These are phyloP conservation scores for Endomychus coccineus DNA, from an alignment of 2,888 invertebrate genomes.

Conservation along the genomic window DNA sequence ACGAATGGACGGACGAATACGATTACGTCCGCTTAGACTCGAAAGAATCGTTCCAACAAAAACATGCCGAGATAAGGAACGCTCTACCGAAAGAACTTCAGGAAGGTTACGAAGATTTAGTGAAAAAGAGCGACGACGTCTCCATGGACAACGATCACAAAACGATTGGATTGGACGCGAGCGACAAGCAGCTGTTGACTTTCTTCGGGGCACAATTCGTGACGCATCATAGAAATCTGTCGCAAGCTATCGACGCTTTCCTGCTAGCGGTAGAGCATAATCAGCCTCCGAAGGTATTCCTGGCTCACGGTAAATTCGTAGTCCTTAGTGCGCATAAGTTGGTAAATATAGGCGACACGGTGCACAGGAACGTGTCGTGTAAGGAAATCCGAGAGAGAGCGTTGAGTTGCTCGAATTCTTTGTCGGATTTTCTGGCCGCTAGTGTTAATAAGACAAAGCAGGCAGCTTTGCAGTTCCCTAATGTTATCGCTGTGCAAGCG, in stretches of 20 bases:
- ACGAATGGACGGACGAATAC: constrained; percentile 74
- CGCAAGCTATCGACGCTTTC: constrained; percentile 88
- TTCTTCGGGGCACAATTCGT: constrained; percentile 86
- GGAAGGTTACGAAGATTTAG: constrained; percentile 67
- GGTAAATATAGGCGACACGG: constrained; percentile 90
- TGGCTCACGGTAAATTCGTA: constrained; percentile 91
- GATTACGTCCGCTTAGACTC: constrained; percentile 85
- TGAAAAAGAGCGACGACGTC: constrained; percentile 61
- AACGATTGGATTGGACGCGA: constrained; percentile 53
- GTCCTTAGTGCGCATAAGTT: constrained; percentile 89
- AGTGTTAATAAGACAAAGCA: constrained; percentile 84
- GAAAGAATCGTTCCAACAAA: constrained; percentile 60
- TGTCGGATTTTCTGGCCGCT: constrained; percentile 73
- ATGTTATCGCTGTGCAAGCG: constrained; percentile 81
- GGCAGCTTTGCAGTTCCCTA: constrained; percentile 87
- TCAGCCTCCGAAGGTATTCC: constrained; percentile 87
- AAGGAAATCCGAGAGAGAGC: constrained; percentile 66
- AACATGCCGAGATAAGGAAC: constrained; percentile 66
- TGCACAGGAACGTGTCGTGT: constrained; percentile 76
- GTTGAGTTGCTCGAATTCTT: constrained; percentile 66
- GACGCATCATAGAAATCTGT: constrained; percentile 75
- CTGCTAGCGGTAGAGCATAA: constrained; percentile 85
- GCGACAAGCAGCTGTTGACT: constrained; percentile 74
- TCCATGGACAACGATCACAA: constrained; percentile 50
- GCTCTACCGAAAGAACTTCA: constrained; percentile 65